Conservation (phyloP, 2,113 vertebrate genomes). For the Coturnix japonica region DNA sequence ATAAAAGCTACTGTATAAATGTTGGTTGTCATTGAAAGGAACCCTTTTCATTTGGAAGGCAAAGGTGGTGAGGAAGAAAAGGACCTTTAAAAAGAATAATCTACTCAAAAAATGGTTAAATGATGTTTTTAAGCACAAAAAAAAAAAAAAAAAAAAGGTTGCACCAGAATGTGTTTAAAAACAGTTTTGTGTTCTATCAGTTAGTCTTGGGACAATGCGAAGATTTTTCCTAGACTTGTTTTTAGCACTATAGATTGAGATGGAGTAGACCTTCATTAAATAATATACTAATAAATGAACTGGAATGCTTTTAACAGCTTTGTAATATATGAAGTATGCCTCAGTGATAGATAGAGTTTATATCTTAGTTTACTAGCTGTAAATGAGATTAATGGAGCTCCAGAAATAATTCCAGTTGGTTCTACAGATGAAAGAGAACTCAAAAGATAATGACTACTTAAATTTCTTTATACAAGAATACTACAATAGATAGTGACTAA, state of each 20-base stretch:
- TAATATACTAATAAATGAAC: slow-evolving; percentile 18
- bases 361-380: slow-evolving; percentile 42
- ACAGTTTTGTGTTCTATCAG: neutral
- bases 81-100: neutral
- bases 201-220: neutral
- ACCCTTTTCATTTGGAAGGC: neutral
- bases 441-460: slow-evolving; percentile 44
- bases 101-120: neutral
- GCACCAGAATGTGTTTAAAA: neutral
- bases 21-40: neutral
- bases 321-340: neutral
- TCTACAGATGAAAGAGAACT: slow-evolving; percentile 43
- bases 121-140: neutral
- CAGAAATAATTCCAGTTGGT: slow-evolving; percentile 20
- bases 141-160: neutral
- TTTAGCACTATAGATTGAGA: neutral
- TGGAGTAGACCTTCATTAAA: neutral
- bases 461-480: neutral
- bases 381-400: slow-evolving; percentile 42
- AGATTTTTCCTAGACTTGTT: neutral
- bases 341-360: neutral
- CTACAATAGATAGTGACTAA: slow-evolving; percentile 17
- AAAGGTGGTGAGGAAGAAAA: neutral
- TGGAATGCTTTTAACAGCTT: slow-evolving; percentile 37
- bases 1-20: neutral